phyloP scores from a whole-genome alignment of 1,140 invertebrate genomes.

The Venturia canescens region DNA sequence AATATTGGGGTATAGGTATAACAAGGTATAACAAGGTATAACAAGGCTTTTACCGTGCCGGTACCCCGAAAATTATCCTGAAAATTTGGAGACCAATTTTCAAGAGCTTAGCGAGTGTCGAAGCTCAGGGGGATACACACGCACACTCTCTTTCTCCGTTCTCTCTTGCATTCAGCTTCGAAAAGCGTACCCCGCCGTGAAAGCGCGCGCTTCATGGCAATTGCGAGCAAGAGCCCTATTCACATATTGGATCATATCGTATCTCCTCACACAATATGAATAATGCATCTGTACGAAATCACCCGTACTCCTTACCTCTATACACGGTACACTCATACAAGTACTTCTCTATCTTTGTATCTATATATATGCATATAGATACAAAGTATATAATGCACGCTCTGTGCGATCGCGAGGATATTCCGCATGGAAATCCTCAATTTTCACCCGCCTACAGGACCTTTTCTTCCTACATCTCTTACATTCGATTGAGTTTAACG shows the following conservation, averaged over 20 bases:
- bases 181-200: conserved; percentile 44
- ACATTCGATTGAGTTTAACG: too few species aligned
- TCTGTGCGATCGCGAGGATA: too few species aligned
- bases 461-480: too few species aligned
- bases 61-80: conserved; percentile 66
- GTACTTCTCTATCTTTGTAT: too few species aligned
- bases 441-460: too few species aligned
- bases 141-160: conserved; percentile 36
- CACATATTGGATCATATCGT: conserved; percentile 78
- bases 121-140: too few species aligned
- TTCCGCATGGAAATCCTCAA: too few species aligned
- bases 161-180: conserved; percentile 13
- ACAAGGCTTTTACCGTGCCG: conserved; percentile 26
- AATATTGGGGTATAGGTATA: background rate
- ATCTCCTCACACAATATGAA: conserved; percentile 75
- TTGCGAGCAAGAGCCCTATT: conserved; percentile 57
- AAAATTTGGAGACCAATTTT: conserved; percentile 76
- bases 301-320: conserved; percentile 53
- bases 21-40: background rate
- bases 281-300: conserved; percentile 73
- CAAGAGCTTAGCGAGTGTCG: conserved; percentile 68
- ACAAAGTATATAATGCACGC: too few species aligned
- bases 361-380: too few species aligned
- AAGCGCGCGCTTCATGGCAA: conserved; percentile 43
- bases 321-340: conserved; percentile 48